These are phyloP conservation scores for Neria commutata DNA, from an alignment of 2,888 invertebrate genomes.

Conservation along the genomic window DNA sequence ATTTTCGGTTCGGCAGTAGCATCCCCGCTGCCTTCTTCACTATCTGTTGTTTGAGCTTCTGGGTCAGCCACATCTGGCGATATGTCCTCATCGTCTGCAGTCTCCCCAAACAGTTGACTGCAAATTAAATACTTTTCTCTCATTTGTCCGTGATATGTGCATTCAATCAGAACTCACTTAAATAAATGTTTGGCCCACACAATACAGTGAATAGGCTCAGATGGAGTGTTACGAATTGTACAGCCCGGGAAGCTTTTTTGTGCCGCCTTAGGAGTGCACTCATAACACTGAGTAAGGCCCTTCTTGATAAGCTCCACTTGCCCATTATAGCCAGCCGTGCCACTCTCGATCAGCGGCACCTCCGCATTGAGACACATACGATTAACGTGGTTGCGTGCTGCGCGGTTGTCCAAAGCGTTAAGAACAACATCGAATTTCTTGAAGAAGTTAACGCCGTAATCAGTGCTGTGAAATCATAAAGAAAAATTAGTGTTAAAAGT, in stretches of 20 bases:
- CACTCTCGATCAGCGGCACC: conserved; percentile 94
- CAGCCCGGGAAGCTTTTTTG: conserved; percentile 97
- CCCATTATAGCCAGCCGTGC: conserved; percentile 96
- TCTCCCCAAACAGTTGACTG: conserved; percentile 96
- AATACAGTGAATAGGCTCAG: conserved; percentile 98
- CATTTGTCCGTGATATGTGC: background rate
- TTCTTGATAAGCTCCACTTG: conserved; percentile 91
- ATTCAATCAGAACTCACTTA: conserved; percentile 71
- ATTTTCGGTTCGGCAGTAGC: conserved; percentile 63
- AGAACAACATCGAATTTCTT: conserved; percentile 89
- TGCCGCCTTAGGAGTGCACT: conserved; percentile 89
- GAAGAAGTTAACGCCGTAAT: conserved; percentile 90
- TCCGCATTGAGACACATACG: conserved; percentile 96
- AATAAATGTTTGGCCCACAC: conserved; percentile 99
- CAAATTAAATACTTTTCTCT: conserved; percentile 37
- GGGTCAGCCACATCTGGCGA: conserved; percentile 97
- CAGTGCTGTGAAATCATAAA: conserved; percentile 70
- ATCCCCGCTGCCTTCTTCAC: conserved; percentile 60
- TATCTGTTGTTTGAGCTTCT: conserved; percentile 70
- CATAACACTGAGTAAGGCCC: conserved; percentile 93
- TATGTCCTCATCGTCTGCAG: conserved; percentile 96
- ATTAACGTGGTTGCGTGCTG: conserved; percentile 97
- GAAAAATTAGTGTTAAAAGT: background rate
- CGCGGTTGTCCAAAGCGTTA: conserved; percentile 96
- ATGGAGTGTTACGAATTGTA: conserved; percentile 98